These are phyloP conservation scores for Lethenteron reissneri DNA, from an alignment of 2,113 vertebrate genomes.

Conservation along the genomic window DNA sequence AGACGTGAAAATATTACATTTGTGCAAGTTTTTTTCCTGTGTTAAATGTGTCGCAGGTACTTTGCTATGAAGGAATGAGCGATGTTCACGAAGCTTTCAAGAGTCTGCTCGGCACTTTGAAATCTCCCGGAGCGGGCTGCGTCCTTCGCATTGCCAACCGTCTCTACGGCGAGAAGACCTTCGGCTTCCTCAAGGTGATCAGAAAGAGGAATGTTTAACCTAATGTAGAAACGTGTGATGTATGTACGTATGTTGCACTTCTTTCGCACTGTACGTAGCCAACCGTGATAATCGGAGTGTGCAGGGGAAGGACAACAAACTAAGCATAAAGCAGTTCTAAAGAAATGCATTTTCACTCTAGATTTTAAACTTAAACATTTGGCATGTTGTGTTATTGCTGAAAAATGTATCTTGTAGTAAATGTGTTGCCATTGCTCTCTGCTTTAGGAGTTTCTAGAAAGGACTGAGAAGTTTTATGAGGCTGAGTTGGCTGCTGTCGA, in stretches of 20 bases:
- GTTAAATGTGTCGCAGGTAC: neutral
- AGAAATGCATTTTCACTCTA: too few relatives aligned
- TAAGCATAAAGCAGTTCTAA: too few relatives aligned
- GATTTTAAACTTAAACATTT: too few relatives aligned
- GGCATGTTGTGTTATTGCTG: too few relatives aligned
- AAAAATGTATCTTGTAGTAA: too few relatives aligned
- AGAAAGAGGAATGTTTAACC: neutral
- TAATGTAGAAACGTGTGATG: too few relatives aligned
- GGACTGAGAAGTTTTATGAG: neutral
- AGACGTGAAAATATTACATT: too few relatives aligned
- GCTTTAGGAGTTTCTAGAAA: neutral
- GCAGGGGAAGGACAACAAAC: too few relatives aligned
- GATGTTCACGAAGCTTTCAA: conserved; percentile 22
- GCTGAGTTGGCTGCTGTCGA: neutral
- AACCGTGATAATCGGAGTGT: too few relatives aligned
- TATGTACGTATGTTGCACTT: too few relatives aligned
- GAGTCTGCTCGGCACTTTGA: conserved; percentile 33
- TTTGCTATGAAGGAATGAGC: neutral
- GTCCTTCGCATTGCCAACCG: conserved; percentile 46
- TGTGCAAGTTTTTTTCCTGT: too few relatives aligned
- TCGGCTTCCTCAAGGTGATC: conserved; percentile 38
- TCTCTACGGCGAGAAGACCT: conserved; percentile 52
- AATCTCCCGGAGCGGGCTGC: conserved; percentile 30
- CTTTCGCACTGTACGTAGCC: too few relatives aligned
- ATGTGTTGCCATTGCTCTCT: neutral